Evolutionary conservation across 2,113 vertebrate genomes (phyloP).

Genomic region (Ancistrus triradiatus): DNA sequence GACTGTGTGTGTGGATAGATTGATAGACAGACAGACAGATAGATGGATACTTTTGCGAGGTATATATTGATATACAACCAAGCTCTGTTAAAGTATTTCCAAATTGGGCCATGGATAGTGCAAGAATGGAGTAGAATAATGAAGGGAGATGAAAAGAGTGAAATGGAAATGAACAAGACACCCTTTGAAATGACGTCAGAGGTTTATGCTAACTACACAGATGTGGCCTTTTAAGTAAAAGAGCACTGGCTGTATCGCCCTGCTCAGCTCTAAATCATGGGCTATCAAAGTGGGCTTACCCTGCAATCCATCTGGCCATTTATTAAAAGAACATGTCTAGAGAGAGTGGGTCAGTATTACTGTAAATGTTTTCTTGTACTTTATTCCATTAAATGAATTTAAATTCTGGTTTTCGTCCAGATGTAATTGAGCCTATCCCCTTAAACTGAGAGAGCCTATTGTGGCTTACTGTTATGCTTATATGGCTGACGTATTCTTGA

Average conservation of each 20-base stretch:
- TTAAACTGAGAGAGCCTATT: conserved; percentile 4
- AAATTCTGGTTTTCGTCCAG: conserved; percentile 40
- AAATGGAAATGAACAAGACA: neutral
- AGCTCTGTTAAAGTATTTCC: no score
- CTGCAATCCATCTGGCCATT: conserved; percentile 19
- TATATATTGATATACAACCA: no score
- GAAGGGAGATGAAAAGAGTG: neutral
- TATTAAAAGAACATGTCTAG: conserved; percentile 26
- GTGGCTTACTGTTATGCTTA: conserved; percentile 17
- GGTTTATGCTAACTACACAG: no score
- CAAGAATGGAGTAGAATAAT: neutral
- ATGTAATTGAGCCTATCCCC: conserved; percentile 22
- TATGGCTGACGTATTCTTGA: conserved; percentile 16
- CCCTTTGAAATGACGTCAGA: neutral
- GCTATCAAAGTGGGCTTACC: conserved; percentile 10
- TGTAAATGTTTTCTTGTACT: conserved; percentile 1
- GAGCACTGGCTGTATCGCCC: neutral
- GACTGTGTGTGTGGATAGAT: no score
- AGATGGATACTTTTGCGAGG: no score
- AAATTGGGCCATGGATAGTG: no score
- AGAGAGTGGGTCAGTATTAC: conserved; percentile 15
- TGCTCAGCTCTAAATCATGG: conserved; percentile 24
- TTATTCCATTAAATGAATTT: conserved; percentile 31
- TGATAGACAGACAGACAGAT: no score
- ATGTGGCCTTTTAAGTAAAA: conserved; percentile 20